These are phyloP conservation scores for Spicauda simplicius DNA, from an alignment of 2,888 invertebrate species.

Conservation along the genomic window DNA sequence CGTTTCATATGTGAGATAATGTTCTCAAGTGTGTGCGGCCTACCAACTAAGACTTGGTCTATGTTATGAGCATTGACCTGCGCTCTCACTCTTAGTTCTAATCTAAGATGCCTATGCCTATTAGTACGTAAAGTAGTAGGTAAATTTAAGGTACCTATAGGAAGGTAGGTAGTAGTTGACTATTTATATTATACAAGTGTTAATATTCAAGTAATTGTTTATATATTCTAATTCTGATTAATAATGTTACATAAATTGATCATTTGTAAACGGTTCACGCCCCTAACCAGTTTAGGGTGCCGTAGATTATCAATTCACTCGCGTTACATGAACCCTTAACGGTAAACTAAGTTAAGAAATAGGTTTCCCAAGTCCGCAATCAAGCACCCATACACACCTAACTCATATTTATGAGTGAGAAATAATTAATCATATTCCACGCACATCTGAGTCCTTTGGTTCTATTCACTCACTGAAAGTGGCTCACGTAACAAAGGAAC, in stretches of 20 bases:
- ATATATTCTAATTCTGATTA: background rate
- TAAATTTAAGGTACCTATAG: too few relatives aligned
- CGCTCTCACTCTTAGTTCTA: too few relatives aligned
- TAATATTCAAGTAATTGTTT: background rate
- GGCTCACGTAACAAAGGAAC: conserved; percentile 82
- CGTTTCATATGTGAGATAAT: too few relatives aligned
- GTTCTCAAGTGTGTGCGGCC: too few relatives aligned
- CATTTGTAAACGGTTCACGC: background rate
- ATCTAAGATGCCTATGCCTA: too few relatives aligned
- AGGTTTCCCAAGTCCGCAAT: conserved; percentile 50
- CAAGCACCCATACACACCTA: conserved; percentile 46
- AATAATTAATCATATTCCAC: conserved; percentile 80
- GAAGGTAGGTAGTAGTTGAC: background rate
- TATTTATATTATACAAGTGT: background rate
- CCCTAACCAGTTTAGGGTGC: background rate
- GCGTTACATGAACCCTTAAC: conserved; percentile 36
- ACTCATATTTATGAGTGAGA: conserved; percentile 62
- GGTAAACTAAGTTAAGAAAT: conserved; percentile 43
- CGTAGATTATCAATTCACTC: conserved; percentile 6
- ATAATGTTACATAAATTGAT: background rate
- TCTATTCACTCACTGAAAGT: conserved; percentile 80
- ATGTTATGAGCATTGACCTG: too few relatives aligned
- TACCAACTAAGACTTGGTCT: too few relatives aligned
- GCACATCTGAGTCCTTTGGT: conserved; percentile 70
- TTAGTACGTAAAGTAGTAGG: too few relatives aligned